Base-by-base conservation (phyloP, 2,113 vertebrate species). In the Etia nguti region DNA sequence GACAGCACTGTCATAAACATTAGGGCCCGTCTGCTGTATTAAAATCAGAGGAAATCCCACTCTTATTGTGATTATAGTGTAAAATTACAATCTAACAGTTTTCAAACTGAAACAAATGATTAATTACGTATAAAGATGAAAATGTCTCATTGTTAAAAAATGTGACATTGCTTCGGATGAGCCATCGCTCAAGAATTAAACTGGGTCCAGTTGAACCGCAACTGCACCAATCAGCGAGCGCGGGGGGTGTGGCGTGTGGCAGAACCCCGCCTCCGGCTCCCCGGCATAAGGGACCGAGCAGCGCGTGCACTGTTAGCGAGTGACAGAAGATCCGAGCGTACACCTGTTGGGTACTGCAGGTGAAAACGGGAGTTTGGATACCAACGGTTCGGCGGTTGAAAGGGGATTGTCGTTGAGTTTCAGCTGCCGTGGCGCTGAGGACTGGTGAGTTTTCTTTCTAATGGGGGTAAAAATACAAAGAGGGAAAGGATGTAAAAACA, bases 161-260 rank as follows among this genome's bases (percentile, higher is more conserved):
- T 62, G 6, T 26, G 6, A 18, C 24, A 65, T 70, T 52, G 57
- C 55, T 86, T 77, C 41, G 24, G 41, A 34, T 90, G 90, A 91
- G 50, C 4, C 75, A 89, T 70, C 50, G 0, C 9, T 26, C 1
- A 65, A 79, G 60, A 87, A 90, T 86, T 24, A 29, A 50, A 24
- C 22, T 18, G 7, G 7, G 4, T 15, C 26, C 3, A 2, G n/a
- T 36, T 52, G 15, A 16, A 11, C 82, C 5, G 31, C 4, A 26
- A 38, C 10, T 12, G 6, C 60, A 3, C 94, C 94, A 93, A 94
- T 93, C 82, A 59, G 84, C 8, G 29, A 29, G 2, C 2, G 41
- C 10, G 34, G 9, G 13, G 70, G 80, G 56, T 38, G 29, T 3
- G 38, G 1, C 3, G 11, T 3, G 31, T 10, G 3, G 1, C 0